Conservation (phyloP, 2,888 invertebrate genomes). For the Trissolcus brochymenae region DNA sequence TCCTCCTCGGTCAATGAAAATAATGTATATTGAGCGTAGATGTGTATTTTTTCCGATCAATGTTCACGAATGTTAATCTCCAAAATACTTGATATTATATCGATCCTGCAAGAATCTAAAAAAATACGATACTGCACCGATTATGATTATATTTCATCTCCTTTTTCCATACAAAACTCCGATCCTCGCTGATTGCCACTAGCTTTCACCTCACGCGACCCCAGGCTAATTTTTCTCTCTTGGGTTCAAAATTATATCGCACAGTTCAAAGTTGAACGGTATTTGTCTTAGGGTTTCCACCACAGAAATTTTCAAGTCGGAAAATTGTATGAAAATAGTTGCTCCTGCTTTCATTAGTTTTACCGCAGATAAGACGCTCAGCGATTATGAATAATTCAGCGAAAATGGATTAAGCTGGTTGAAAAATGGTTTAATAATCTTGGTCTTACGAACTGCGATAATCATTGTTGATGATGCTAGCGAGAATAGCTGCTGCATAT, state of each 20-base stretch:
- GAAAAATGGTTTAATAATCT: constrained; percentile 49
- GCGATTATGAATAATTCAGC: constrained; percentile 48
- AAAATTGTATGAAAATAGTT: constrained; percentile 36
- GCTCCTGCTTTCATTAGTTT: constrained; percentile 42
- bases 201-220: not conserved
- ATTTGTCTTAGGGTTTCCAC: constrained; percentile 19
- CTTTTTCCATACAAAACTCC: not conserved
- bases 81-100: not conserved
- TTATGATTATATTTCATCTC: too few relatives aligned
- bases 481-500: constrained; percentile 40
- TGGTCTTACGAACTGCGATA: constrained; percentile 38
- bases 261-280: constrained; percentile 27
- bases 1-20: constrained; percentile 29
- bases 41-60: constrained; percentile 5
- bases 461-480: constrained; percentile 42
- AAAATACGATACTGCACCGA: too few relatives aligned
- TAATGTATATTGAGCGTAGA: constrained; percentile 22
- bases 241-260: constrained; percentile 11
- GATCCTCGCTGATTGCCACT: not conserved
- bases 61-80: not conserved
- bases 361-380: constrained; percentile 19
- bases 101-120: not conserved
- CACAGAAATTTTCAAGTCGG: constrained; percentile 3
- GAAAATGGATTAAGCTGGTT: constrained; percentile 37
- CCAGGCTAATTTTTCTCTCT: not conserved